Conservation (phyloP, 2,888 invertebrate genomes). For the Eilema sororculum region DNA sequence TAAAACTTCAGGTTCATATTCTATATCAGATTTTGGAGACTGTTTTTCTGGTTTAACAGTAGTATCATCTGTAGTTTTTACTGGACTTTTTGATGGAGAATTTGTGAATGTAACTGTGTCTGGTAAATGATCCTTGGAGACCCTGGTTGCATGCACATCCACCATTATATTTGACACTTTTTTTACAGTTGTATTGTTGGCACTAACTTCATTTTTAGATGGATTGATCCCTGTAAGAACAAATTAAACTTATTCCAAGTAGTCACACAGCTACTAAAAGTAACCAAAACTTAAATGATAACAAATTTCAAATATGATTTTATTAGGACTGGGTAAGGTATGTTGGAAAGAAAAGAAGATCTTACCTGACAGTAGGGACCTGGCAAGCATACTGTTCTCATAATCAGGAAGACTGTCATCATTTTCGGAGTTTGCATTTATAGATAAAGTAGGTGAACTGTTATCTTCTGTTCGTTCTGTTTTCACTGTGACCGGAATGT, state of each 20-base stretch:
- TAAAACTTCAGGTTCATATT: conserved; percentile 83
- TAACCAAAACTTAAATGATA: too few species aligned
- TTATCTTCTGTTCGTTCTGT: conserved; percentile 76
- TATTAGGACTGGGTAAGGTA: background rate
- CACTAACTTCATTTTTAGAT: conserved; percentile 75
- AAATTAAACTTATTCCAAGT: background rate
- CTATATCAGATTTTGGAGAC: conserved; percentile 80
- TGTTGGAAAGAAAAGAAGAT: background rate
- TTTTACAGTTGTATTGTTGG: conserved; percentile 70
- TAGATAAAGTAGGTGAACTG: conserved; percentile 64
- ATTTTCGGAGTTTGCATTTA: conserved; percentile 72
- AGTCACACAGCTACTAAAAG: too few species aligned
- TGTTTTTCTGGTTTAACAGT: conserved; percentile 78
- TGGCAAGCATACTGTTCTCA: conserved; percentile 85
- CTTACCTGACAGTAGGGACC: conserved; percentile 82
- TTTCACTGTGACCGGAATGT: conserved; percentile 76
- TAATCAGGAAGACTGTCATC: conserved; percentile 83
- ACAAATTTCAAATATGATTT: conserved; percentile 20
- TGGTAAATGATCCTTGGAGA: conserved; percentile 68
- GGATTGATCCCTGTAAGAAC: conserved; percentile 79
- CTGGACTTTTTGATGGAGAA: conserved; percentile 71
- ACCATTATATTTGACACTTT: conserved; percentile 67
- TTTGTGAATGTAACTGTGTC: conserved; percentile 67
- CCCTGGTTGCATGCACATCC: conserved; percentile 65
- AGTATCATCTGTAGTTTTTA: conserved; percentile 71